phyloP scores from a whole-genome alignment of 1,140 invertebrate genomes.

The Caenorhabditis tropicalis region DNA sequence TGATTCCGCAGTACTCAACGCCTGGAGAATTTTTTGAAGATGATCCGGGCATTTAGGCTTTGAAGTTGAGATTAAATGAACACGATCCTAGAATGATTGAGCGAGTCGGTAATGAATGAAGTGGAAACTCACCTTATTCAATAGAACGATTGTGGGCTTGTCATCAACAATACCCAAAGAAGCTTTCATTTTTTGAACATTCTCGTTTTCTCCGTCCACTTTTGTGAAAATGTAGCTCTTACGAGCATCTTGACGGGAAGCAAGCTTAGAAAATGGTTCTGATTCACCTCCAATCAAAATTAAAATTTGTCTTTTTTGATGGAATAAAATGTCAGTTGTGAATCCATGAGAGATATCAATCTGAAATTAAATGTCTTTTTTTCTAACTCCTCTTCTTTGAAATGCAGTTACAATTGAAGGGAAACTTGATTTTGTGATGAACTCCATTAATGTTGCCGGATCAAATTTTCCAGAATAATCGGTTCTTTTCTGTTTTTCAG shows the following conservation, averaged over 20 bases:
- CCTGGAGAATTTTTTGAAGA: conserved; percentile 12
- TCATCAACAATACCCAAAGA: background rate
- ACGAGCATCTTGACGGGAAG: background rate
- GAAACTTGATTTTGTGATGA: conserved; percentile 33
- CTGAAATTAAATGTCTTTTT: background rate
- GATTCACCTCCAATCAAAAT: background rate
- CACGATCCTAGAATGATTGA: background rate
- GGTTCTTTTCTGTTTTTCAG: conserved; percentile 27
- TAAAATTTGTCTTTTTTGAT: conserved; percentile 20
- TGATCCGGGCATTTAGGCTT: conserved; percentile 12
- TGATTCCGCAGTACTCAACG: background rate
- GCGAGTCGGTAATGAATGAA: too few relatives aligned
- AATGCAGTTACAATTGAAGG: conserved; percentile 31
- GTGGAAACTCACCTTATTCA: background rate
- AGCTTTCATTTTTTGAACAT: background rate
- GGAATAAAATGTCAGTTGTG: conserved; percentile 45
- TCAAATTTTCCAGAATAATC: conserved; percentile 49
- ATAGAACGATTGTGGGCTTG: background rate
- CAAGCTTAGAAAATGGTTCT: conserved; percentile 15
- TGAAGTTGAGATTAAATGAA: background rate
- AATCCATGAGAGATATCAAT: conserved; percentile 46
- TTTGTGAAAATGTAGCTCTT: conserved; percentile 39
- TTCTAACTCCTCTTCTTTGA: background rate
- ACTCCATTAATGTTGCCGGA: conserved; percentile 36
- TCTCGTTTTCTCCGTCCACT: background rate